Evolutionary conservation across 2,797 vertebrate genomes (phyloP).

Genomic region (Myotis planiceps): DNA sequence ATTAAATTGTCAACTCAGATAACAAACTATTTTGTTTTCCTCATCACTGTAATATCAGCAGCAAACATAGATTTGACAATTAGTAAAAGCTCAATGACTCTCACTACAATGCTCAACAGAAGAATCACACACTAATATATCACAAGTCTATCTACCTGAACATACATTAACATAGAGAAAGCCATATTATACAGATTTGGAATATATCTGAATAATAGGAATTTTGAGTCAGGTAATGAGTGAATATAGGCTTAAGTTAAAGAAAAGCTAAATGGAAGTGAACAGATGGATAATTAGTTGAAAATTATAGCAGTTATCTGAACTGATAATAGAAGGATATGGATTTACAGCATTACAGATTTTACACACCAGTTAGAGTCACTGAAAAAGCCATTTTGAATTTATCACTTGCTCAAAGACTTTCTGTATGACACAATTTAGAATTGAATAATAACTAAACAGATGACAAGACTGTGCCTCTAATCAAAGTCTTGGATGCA

Average conservation of each 20-base stretch:
- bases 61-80: not conserved
- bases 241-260: not conserved
- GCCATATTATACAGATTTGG: not conserved
- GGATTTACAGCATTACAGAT: not conserved
- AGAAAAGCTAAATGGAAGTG: not conserved
- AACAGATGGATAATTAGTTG: slow-evolving; percentile 2
- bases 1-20: not conserved
- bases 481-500: slow-evolving; percentile 7
- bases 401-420: slow-evolving; percentile 9
- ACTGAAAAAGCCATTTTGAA: not conserved
- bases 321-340: not conserved
- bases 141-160: not conserved
- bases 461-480: not conserved
- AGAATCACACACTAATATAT: not conserved
- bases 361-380: not conserved
- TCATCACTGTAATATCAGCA: not conserved
- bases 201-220: not conserved
- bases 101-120: not conserved
- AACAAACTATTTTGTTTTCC: not conserved
- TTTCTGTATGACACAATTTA: not conserved
- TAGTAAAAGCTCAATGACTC: not conserved
- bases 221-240: not conserved
- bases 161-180: not conserved
- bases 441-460: slow-evolving; percentile 15
- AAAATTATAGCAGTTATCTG: slow-evolving; percentile 16